Evolutionary conservation across 2,888 invertebrate species (phyloP).

Genomic region (Halictus quadricinctus): DNA sequence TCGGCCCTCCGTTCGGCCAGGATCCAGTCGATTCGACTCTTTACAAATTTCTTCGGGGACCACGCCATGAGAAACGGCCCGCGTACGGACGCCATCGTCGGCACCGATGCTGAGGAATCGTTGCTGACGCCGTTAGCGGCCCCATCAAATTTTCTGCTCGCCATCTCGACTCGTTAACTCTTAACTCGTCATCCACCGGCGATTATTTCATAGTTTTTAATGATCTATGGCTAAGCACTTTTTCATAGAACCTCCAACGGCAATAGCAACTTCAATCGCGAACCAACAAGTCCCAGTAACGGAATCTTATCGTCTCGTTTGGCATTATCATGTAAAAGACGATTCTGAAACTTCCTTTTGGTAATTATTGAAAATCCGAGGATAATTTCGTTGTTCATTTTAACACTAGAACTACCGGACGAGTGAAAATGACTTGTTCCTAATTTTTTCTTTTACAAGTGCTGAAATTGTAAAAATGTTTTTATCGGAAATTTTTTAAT

Average conservation of each 20-base stretch:
- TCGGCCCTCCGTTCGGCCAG: conserved; percentile 62
- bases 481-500: too few relatives aligned
- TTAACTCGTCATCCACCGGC: not conserved
- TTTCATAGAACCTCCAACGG: not conserved
- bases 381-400: too few relatives aligned
- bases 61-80: conserved; percentile 26
- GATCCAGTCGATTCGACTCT: conserved; percentile 57
- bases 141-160: not conserved
- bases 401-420: too few relatives aligned
- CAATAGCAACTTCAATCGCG: too few relatives aligned
- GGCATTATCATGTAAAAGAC: too few relatives aligned
- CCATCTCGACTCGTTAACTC: too few relatives aligned
- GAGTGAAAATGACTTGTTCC: too few relatives aligned
- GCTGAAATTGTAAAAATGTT: too few relatives aligned
- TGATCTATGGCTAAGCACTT: not conserved
- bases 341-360: not conserved
- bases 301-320: too few relatives aligned
- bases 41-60: conserved; percentile 60
- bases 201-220: not conserved
- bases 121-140: not conserved
- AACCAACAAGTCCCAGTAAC: too few relatives aligned
- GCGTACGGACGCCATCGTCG: not conserved
- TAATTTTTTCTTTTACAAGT: too few relatives aligned
- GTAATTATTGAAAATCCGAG: not conserved
- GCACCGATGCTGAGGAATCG: not conserved